Evolutionary conservation across 2,888 invertebrate species (phyloP), one percentile per base, ranked within the genome.

Genomic region (Drosophila paucipuncta): DNA sequence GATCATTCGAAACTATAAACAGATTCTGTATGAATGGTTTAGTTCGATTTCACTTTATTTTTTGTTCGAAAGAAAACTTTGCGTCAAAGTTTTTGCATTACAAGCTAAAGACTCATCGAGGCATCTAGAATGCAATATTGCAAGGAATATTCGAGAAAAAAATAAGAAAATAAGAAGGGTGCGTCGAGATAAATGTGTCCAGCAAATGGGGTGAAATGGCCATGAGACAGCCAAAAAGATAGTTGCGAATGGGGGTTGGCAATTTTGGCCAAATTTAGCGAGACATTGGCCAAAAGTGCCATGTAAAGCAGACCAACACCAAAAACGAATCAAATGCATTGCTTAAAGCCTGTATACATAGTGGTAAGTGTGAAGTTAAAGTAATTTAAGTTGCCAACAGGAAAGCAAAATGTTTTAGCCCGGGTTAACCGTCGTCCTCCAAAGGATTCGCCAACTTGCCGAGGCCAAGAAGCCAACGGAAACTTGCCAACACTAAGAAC

Each of bases 211-310:
- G 55, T 35, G n/a, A 64, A 68, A 52, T 55, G 50, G 53, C 50
- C 18, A n/a, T 25, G 31, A 49, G 57, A 49, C 10, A 33, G 25
- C 25, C 6, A 18, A 47, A 28, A n/a, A 73, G 60, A 61, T 50
- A 65, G 64, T 55, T 53, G 50, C 30, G 33, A 59, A 35, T 54
- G 49, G 49, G 57, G 49, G 68, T 31, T 60, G 59, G 47, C 39
- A 41, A 62, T 55, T 31, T 35, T 83, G 78, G 73, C 74, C 78
- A 80, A 88, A 85, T 80, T 82, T 87, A 78, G 83, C 75, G 60
- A 53, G 49, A 72, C 67, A 68, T 66, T 69, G 70, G 68, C 73
- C 43, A 43, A 57, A 68, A 65, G 67, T 43, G 43, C 28, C 53
- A 11, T 22, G 49, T 28, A 35, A 22, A 31, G 9, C 11, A 33